A percentile compares a stretch with the other conserved stretches of the same genome.
phyloP scores from a whole-genome alignment of 2,888 invertebrate genomes.

The Sarcophaga rosellei region DNA sequence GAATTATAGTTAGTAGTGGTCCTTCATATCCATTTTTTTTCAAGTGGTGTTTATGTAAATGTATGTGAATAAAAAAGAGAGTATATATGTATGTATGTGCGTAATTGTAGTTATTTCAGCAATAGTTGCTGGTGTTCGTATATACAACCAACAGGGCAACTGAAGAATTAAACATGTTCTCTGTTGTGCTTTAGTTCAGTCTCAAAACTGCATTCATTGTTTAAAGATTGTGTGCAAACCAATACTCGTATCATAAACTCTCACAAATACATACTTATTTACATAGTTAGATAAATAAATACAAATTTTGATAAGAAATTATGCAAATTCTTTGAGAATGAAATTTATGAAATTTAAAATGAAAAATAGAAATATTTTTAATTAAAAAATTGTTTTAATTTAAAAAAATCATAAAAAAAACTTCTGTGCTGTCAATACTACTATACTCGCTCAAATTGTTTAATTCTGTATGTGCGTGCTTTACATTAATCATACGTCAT shows the following conservation, averaged over 20 bases:
- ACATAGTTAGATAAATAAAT: background rate
- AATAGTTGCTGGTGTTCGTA: background rate
- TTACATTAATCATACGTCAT: conserved; percentile 50
- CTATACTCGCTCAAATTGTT: too few relatives aligned
- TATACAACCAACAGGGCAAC: background rate
- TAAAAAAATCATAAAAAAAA: background rate
- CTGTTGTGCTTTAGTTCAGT: conserved; percentile 55
- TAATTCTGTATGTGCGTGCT: background rate
- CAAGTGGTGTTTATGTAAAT: background rate
- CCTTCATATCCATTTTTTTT: background rate
- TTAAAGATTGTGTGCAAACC: conserved; percentile 47
- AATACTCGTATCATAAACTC: background rate
- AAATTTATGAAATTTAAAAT: background rate
- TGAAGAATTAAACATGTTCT: conserved; percentile 53
- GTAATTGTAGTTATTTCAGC: conserved; percentile 25
- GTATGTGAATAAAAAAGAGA: background rate
- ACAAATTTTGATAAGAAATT: background rate
- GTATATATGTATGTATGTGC: background rate
- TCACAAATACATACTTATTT: background rate
- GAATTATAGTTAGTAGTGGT: conserved; percentile 21
- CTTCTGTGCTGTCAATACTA: too few relatives aligned
- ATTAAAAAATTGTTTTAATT: conserved; percentile 9
- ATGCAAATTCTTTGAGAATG: conserved; percentile 18
- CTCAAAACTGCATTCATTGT: conserved; percentile 65
- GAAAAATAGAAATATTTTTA: conserved; percentile 21